Percentiles rank a stretch among this genome's conserved stretches.
Conservation (phyloP, 2,888 invertebrate genomes). For the Atethmia centrago region DNA sequence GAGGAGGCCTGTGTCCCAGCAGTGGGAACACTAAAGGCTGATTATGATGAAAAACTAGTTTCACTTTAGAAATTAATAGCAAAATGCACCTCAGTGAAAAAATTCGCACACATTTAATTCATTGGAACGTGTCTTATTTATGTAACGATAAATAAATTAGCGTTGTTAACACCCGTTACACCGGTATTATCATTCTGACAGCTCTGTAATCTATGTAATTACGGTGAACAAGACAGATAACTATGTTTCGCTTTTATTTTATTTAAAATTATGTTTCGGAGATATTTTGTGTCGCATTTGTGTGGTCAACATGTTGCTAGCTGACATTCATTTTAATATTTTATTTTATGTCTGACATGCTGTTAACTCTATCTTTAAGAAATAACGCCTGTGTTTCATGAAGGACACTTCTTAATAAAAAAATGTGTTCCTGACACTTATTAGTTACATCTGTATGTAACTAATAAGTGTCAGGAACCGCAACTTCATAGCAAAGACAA, state of each 20-base stretch:
- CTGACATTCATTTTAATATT: background rate
- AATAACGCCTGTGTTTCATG: no score
- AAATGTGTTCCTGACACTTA: no score
- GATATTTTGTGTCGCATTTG: background rate
- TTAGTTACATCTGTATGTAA: no score
- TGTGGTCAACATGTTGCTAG: background rate
- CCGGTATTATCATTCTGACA: slow-evolving; percentile 45
- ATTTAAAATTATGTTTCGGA: slow-evolving; percentile 10
- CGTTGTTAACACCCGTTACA: slow-evolving; percentile 33
- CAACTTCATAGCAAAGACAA: no score
- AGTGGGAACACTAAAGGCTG: no score
- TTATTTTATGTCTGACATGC: background rate
- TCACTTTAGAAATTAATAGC: background rate
- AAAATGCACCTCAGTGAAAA: background rate
- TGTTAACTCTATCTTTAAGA: no score
- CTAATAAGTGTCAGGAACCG: no score
- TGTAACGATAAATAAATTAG: slow-evolving; percentile 44
- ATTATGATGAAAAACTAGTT: no score
- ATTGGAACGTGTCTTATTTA: slow-evolving; percentile 16
- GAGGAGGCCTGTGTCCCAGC: no score
- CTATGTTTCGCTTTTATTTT: slow-evolving; percentile 15
- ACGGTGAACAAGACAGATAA: slow-evolving; percentile 39
- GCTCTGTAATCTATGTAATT: slow-evolving; percentile 45
- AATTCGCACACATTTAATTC: slow-evolving; percentile 19
- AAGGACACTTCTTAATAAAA: no score